A percentile compares a stretch with the other conserved stretches of the same genome.
phyloP scores from a whole-genome alignment of 2,113 vertebrate species.

The Garra rufa region DNA sequence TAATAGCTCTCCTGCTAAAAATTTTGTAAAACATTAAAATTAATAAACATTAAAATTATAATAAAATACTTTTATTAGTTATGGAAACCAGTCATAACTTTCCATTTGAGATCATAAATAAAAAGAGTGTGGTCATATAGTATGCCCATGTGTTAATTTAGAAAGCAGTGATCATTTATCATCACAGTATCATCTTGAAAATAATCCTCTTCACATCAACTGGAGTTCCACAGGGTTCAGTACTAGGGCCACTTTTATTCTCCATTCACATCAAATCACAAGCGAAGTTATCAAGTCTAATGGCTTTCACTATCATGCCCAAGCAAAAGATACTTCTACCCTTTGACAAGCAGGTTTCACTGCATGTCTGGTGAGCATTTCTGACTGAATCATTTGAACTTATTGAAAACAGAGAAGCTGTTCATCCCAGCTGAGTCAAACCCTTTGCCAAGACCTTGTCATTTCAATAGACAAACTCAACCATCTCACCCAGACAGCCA shows the following conservation, averaged over 20 bases:
- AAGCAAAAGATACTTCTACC: neutral
- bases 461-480: neutral
- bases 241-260: neutral
- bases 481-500: neutral
- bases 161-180: neutral
- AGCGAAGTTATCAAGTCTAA: neutral
- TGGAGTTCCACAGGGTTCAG: constrained; percentile 9
- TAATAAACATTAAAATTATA: neutral
- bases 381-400: neutral
- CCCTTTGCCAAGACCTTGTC: neutral
- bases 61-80: neutral
- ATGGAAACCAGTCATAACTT: neutral
- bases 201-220: neutral
- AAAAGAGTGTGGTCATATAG: no score
- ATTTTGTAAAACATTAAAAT: neutral
- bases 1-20: neutral
- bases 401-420: neutral
- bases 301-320: neutral
- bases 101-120: neutral
- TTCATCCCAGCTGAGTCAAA: neutral
- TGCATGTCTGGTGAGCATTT: neutral
- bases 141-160: neutral
- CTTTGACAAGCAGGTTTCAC: neutral
- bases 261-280: neutral
- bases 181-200: neutral